phyloP scores from a whole-genome alignment of 2,888 invertebrate genomes.

The Monopis laevigella region DNA sequence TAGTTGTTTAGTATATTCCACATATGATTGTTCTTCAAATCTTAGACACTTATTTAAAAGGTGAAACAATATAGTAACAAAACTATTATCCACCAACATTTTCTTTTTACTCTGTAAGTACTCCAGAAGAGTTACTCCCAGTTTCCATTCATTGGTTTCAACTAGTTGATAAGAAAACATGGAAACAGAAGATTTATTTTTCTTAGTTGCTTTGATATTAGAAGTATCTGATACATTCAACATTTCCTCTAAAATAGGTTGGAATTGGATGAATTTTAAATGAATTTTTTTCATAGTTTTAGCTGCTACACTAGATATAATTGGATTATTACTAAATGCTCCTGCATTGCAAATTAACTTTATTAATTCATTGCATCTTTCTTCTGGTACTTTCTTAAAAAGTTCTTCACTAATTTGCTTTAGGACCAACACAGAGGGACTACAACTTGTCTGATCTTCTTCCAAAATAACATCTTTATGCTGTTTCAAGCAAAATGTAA shows the following conservation, averaged over 20 bases:
- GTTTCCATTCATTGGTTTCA: slow-evolving; percentile 77
- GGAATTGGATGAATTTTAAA: slow-evolving; percentile 70
- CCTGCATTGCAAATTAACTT: slow-evolving; percentile 63
- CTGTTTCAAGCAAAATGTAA: slow-evolving; percentile 62
- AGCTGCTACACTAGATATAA: slow-evolving; percentile 67
- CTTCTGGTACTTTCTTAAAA: slow-evolving; percentile 56
- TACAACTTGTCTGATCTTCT: slow-evolving; percentile 36
- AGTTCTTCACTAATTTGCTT: slow-evolving; percentile 66
- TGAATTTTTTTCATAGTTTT: slow-evolving; percentile 73
- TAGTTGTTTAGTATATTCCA: slow-evolving; percentile 91
- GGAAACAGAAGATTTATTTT: slow-evolving; percentile 45
- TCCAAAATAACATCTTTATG: slow-evolving; percentile 54
- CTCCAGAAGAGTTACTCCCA: slow-evolving; percentile 83
- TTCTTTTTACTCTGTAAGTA: slow-evolving; percentile 87
- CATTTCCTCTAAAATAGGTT: slow-evolving; percentile 70
- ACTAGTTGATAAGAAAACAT: slow-evolving; percentile 69
- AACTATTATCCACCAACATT: slow-evolving; percentile 69
- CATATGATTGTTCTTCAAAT: slow-evolving; percentile 81
- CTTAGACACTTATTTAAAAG: slow-evolving; percentile 80
- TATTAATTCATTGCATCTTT: slow-evolving; percentile 55
- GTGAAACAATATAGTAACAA: slow-evolving; percentile 82
- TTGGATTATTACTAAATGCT: slow-evolving; percentile 67
- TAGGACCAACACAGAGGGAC: slow-evolving; percentile 59
- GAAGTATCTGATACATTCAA: slow-evolving; percentile 51
- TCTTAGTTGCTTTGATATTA: slow-evolving; percentile 36